phyloP scores from a whole-genome alignment of 1,140 invertebrate genomes.

The Lordiphosa mommai region DNA sequence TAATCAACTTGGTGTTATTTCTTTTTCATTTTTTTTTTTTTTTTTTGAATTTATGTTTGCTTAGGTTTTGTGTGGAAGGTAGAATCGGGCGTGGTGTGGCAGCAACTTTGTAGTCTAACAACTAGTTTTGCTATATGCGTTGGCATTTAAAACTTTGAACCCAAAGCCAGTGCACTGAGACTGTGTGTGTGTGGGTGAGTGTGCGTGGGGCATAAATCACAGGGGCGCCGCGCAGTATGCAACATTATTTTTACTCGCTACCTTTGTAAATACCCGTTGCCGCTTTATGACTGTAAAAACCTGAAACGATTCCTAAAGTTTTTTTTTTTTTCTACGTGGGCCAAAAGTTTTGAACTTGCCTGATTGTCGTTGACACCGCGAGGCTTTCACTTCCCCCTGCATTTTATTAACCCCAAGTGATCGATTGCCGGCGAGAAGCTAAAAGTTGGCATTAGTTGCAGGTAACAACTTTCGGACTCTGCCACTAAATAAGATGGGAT shows the following conservation, averaged over 20 bases:
- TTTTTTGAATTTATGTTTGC: constrained; percentile 4
- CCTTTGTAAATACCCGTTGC: constrained; percentile 29
- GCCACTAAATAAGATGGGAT: constrained; percentile 9
- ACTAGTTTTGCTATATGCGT: constrained; percentile 2
- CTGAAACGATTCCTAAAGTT: constrained; percentile 29
- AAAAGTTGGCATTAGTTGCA: constrained; percentile 31
- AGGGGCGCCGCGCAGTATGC: constrained; percentile 30
- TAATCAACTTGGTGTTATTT: constrained; percentile 4
- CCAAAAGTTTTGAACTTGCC: constrained; percentile 13
- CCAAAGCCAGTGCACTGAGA: constrained; percentile 11
- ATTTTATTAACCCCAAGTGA: constrained; percentile 50
- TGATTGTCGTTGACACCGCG: constrained; percentile 7
- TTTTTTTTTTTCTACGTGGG: constrained; percentile 17
- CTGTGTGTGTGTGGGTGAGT: background rate
- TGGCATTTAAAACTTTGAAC: constrained; percentile 47
- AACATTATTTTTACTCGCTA: constrained; percentile 44
- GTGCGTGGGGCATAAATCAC: constrained; percentile 37
- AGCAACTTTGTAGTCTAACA: constrained; percentile 2
- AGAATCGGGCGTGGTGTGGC: constrained; percentile 3
- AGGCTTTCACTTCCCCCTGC: constrained; percentile 16
- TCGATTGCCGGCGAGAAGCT: constrained; percentile 31
- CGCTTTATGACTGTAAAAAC: constrained; percentile 47
- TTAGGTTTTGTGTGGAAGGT: constrained; percentile 1
- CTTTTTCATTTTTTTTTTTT: background rate
- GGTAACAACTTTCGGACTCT: constrained; percentile 13